A percentile compares a stretch with the other conserved stretches of the same genome.
phyloP scores from a whole-genome alignment of 2,797 vertebrate species.

The Phrynocephalus forsythii region DNA sequence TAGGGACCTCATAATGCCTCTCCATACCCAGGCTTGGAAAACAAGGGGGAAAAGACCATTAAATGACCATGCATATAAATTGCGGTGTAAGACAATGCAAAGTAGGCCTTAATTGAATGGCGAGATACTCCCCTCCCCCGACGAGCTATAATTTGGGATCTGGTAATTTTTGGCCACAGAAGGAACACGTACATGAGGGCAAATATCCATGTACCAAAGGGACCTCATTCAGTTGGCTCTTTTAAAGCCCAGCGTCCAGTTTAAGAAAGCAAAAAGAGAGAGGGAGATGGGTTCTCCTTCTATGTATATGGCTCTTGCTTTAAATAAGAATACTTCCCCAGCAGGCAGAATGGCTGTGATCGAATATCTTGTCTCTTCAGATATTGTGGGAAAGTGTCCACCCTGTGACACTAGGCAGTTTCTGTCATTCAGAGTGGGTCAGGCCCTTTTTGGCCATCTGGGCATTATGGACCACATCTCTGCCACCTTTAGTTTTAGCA shows the following conservation, averaged over 20 bases:
- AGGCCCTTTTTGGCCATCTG: too few relatives aligned
- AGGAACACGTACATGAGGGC: neutral
- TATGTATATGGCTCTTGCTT: neutral
- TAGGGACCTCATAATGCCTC: conserved; percentile 6
- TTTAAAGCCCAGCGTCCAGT: neutral
- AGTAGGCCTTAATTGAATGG: neutral
- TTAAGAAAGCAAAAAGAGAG: neutral
- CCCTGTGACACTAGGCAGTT: too few relatives aligned
- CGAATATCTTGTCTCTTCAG: too few relatives aligned
- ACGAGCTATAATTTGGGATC: neutral
- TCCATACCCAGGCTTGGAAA: neutral
- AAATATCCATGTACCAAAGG: neutral
- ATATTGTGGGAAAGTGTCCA: too few relatives aligned
- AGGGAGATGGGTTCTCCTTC: too few relatives aligned
- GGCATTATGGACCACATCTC: too few relatives aligned
- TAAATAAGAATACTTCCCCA: too few relatives aligned
- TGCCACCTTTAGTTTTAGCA: too few relatives aligned
- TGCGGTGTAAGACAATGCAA: neutral
- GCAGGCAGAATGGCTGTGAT: too few relatives aligned
- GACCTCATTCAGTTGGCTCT: neutral
- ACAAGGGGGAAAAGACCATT: neutral
- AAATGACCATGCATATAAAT: neutral
- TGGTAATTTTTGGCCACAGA: neutral
- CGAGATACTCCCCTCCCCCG: neutral
- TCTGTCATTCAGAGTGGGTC: too few relatives aligned